Evolutionary conservation across 1,140 invertebrate species (phyloP).

Genomic region (Pseudachorutes palmiensis): DNA sequence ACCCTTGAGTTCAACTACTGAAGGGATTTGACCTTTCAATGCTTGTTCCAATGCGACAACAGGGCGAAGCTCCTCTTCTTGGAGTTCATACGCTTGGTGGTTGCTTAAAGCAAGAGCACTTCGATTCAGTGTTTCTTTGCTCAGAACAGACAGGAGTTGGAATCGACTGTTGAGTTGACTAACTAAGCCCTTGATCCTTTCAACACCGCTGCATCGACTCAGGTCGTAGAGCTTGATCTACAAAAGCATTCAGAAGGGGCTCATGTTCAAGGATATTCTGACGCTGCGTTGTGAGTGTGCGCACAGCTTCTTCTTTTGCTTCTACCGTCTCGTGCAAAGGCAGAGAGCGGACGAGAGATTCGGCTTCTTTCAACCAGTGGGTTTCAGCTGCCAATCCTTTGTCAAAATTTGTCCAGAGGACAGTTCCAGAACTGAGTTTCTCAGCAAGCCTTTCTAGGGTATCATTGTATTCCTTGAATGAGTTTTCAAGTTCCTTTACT

Average conservation of each 20-base stretch:
- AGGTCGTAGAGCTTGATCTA: constrained; percentile 81
- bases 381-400: constrained; percentile 64
- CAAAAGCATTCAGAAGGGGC: constrained; percentile 69
- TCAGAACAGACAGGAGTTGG: constrained; percentile 68
- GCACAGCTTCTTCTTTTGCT: constrained; percentile 71
- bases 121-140: constrained; percentile 78
- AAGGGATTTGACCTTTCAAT: constrained; percentile 55
- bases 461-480: background rate
- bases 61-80: constrained; percentile 61
- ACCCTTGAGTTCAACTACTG: constrained; percentile 64
- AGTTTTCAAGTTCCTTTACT: constrained; percentile 7
- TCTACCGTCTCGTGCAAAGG: constrained; percentile 66
- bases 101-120: constrained; percentile 78
- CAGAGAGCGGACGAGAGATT: constrained; percentile 74
- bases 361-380: constrained; percentile 75
- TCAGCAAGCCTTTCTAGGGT: constrained; percentile 26
- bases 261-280: constrained; percentile 67
- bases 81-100: constrained; percentile 69
- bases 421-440: constrained; percentile 59
- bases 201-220: constrained; percentile 71
- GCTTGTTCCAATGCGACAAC: constrained; percentile 72
- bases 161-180: constrained; percentile 84
- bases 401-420: constrained; percentile 84
- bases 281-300: constrained; percentile 61
- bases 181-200: constrained; percentile 75